Evolutionary conservation across 2,113 vertebrate genomes (phyloP), one percentile per base, ranked within the genome.

Genomic region (Rana temporaria): DNA sequence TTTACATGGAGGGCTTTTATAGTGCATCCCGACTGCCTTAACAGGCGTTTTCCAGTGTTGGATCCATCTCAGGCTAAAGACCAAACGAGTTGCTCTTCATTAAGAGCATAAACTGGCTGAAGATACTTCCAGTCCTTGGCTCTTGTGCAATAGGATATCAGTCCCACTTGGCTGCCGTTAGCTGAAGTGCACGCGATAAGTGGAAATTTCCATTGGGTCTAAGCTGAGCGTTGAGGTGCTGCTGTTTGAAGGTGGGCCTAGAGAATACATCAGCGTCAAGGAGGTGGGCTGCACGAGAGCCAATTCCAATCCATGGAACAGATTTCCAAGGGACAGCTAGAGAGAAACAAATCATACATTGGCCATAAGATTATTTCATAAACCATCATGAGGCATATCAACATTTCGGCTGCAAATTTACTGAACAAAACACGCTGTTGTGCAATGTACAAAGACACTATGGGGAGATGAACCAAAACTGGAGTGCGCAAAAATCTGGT

Each of bases 121-220:
- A 38, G 53, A 52, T 38, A 22, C 63, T 34, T 22, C 20, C 63
- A 67, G 52, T 82, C 30, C 63, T 75, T 75, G 26, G 55, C 55
- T 56, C 32, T 24, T 82, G 63, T 75, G 26, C 48, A 74, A 20
- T 75, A 71, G 71, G 80, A 82, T 52, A 81, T 38, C 0, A 18
- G 80, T 68, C 42, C 24, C 57, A 65, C 20, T 42, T 22, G 0
- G 3, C 48, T 60, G 66, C 12, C 0, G 17, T 91, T 97, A 99
- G 87, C 92, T 94, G 82, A 99, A 88, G 85, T 94, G 97, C 86
- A 99, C 84, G 88, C 96, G 97, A 85, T 95, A 99, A 38, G 97
- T 90, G 38, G 96, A 92, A 0, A 99, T 93, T 90, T 99, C 98
- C 98, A 99, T 99, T 85, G 97, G 96, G 66, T 96, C 95, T 88